Base-by-base conservation (phyloP, 2,797 vertebrate species). In the Anniella stebbinsi region DNA sequence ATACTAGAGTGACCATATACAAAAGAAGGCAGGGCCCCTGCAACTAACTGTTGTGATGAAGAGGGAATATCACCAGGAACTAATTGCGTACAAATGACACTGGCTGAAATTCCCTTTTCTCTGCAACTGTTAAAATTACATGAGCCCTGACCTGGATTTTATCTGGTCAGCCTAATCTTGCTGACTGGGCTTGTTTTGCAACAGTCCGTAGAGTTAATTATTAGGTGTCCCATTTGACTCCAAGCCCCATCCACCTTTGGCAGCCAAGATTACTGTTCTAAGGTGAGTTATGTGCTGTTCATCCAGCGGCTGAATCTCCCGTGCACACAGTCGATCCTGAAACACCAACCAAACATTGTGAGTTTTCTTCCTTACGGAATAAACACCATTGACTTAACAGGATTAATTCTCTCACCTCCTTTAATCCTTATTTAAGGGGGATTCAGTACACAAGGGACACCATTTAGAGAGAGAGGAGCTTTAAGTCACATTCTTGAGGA, bases 141-240 rank as follows among this genome's bases (percentile, higher is more conserved):
- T n/a, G n/a, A n/a, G n/a, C n/a, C n/a, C n/a, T n/a, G n/a, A n/a
- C n/a, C n/a, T n/a, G n/a, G n/a, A n/a, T n/a, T n/a, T n/a, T n/a
- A n/a, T n/a, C n/a, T n/a, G n/a, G n/a, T n/a, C n/a, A n/a, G n/a
- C n/a, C n/a, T n/a, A n/a, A n/a, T n/a, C n/a, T n/a, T 0, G 89
- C 90, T 95, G 91, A 92, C 77, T 92, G n/a, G 0, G 51, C 1
- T 17, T 0, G 4, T 91, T 93, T 87, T 0, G 0, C 36, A 86
- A 36, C 3, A 2, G 33, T 28, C 76, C 28, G 33, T 0, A 0
- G 80, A 17, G 92, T 96, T 96, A 96, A 96, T 95, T 15, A 95
- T 96, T 95, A 91, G 60, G 51, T 51, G 54, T 41, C 51, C 41
- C 3, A 25, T 0, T 3, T 1, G 3, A 30, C 88, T 88, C 38